A percentile compares a stretch with the other conserved stretches of the same genome.
These are phyloP conservation scores for Hydrochoerus hydrochaeris DNA, from an alignment of 2,113 vertebrate genomes.

Conservation along the genomic window DNA sequence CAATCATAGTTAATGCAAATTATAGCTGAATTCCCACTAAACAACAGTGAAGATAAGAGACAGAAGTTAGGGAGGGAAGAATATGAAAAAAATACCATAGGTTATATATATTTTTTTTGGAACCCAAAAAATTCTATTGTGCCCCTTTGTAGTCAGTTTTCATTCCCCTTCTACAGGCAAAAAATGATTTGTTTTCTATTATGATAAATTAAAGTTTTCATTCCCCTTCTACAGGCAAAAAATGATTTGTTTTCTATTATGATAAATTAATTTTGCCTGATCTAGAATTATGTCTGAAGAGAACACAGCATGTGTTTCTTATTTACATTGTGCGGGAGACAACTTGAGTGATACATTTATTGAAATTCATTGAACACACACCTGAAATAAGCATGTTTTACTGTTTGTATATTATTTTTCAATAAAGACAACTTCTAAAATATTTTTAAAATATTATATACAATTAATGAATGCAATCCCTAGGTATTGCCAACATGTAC, in stretches of 20 bases:
- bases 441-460: not conserved
- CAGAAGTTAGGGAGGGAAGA: not conserved
- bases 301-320: not conserved
- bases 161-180: not conserved
- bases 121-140: not conserved
- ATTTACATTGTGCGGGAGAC: not conserved
- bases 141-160: not conserved
- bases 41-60: not conserved
- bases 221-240: not conserved
- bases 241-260: not conserved
- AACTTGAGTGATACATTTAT: not conserved
- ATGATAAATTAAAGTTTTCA: not conserved
- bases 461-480: not conserved
- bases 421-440: not conserved
- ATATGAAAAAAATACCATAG: not conserved
- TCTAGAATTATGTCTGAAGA: slow-evolving; percentile 23
- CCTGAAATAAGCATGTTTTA: not conserved
- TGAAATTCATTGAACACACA: not conserved
- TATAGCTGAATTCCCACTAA: not conserved
- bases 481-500: not conserved
- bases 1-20: not conserved
- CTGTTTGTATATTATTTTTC: not conserved
- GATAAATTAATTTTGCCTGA: not conserved
- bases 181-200: not conserved
- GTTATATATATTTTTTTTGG: not conserved